Conservation (phyloP, 2,888 invertebrate genomes). For the Orchesellides sinensis region DNA sequence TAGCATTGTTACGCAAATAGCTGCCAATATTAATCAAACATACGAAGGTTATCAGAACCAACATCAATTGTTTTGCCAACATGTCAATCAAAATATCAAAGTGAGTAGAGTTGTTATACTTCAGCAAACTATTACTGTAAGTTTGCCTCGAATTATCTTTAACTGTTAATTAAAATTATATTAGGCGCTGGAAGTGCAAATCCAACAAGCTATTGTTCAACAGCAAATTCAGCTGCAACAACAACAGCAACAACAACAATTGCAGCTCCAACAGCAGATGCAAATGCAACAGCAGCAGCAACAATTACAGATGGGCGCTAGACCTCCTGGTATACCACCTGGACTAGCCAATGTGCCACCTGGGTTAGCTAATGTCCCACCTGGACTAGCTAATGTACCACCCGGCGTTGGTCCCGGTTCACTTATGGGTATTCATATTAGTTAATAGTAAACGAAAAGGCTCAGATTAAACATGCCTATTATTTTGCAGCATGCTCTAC, state of each 20-base stretch:
- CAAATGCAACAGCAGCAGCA: conserved; percentile 77
- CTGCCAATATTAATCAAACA: conserved; percentile 88
- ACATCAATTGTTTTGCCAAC: conserved; percentile 95
- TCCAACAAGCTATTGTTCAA: conserved; percentile 77
- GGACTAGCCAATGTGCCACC: conserved; percentile 46
- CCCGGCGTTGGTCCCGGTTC: conserved; percentile 45
- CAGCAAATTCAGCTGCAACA: conserved; percentile 61
- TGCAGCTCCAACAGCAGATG: conserved; percentile 77
- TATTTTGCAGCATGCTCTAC: no score
- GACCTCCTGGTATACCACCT: conserved; percentile 60
- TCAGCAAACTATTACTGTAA: neutral
- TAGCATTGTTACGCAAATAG: conserved; percentile 85
- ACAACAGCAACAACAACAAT: conserved; percentile 73
- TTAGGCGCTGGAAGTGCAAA: conserved; percentile 80
- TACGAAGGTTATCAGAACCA: conserved; percentile 94
- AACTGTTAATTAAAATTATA: neutral
- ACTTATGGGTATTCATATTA: conserved; percentile 20
- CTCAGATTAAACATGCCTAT: no score
- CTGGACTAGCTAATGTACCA: conserved; percentile 52
- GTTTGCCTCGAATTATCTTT: conserved; percentile 76
- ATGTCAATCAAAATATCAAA: conserved; percentile 92
- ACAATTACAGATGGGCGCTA: conserved; percentile 75
- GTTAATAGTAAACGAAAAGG: no score
- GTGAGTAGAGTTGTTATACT: conserved; percentile 77
- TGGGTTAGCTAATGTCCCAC: conserved; percentile 50